phyloP scores from a whole-genome alignment of 2,888 invertebrate genomes.

The Bugulina stolonifera region DNA sequence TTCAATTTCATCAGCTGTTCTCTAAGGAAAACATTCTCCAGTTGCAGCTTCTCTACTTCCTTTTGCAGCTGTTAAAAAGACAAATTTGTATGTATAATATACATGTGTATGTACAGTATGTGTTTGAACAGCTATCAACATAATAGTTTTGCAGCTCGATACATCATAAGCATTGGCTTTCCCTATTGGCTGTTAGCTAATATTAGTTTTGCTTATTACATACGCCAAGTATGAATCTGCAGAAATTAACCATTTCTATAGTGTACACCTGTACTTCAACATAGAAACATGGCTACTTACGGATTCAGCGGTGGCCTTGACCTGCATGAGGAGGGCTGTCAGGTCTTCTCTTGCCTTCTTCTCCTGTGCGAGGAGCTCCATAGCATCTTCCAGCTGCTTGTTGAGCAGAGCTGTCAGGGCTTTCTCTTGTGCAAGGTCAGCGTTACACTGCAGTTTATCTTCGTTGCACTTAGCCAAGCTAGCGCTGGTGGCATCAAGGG shows the following conservation, averaged over 20 bases:
- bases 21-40: conserved; percentile 14
- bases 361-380: not conserved
- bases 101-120: too few relatives aligned
- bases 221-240: too few relatives aligned
- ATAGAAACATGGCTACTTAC: too few relatives aligned
- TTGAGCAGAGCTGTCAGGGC: conserved; percentile 1
- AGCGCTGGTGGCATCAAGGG: conserved; percentile 25
- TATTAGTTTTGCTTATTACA: too few relatives aligned
- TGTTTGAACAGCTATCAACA: too few relatives aligned
- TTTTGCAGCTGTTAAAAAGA: conserved; percentile 21
- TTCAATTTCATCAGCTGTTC: conserved; percentile 24
- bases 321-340: conserved; percentile 1
- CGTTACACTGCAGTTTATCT: conserved; percentile 5
- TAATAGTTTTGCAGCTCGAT: too few relatives aligned
- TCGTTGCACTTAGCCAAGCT: not conserved
- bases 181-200: too few relatives aligned
- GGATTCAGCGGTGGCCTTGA: conserved; percentile 13
- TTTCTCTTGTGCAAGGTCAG: conserved; percentile 20
- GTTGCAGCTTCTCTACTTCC: conserved; percentile 23
- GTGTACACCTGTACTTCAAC: too few relatives aligned
- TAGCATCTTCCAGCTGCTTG: conserved; percentile 9
- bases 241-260: too few relatives aligned
- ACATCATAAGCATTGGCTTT: too few relatives aligned
- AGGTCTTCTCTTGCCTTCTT: conserved; percentile 25
- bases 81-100: too few relatives aligned